phyloP scores from a whole-genome alignment of 1,140 invertebrate species.

The Procambarus virginalis region DNA sequence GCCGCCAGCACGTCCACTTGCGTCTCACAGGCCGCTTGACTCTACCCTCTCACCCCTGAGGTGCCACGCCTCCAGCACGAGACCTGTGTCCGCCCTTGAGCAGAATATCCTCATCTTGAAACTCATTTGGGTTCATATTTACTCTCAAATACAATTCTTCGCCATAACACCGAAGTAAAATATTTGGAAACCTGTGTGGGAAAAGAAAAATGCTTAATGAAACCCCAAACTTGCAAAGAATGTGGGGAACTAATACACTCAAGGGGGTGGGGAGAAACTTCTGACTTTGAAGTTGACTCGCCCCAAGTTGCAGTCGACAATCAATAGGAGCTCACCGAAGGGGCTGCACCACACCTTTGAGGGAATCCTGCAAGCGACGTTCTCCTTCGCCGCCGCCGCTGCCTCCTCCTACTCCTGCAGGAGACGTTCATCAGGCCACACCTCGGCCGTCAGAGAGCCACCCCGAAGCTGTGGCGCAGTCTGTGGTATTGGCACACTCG shows the following conservation, averaged over 20 bases:
- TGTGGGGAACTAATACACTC: constrained; percentile 58
- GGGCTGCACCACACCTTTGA: constrained; percentile 4
- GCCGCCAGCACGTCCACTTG: neutral
- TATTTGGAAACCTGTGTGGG: constrained; percentile 55
- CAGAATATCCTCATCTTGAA: constrained; percentile 38
- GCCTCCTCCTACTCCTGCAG: neutral
- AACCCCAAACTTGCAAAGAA: constrained; percentile 59
- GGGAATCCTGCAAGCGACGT: constrained; percentile 42
- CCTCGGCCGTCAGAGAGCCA: no score
- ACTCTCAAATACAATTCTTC: constrained; percentile 56
- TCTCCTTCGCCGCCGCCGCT: neutral
- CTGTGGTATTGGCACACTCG: no score
- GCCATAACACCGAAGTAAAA: constrained; percentile 53
- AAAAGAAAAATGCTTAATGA: constrained; percentile 55
- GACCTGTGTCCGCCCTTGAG: neutral
- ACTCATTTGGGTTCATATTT: constrained; percentile 45
- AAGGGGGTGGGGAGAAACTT: constrained; percentile 34
- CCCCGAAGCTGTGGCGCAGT: no score
- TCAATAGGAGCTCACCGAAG: constrained; percentile 31
- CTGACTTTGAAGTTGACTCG: constrained; percentile 46
- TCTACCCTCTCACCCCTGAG: neutral
- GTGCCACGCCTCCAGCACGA: neutral
- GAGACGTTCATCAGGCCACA: neutral
- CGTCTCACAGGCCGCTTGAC: neutral
- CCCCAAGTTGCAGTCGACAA: constrained; percentile 44